Conservation (phyloP, 2,888 invertebrate genomes). For the Archips xylosteana region DNA sequence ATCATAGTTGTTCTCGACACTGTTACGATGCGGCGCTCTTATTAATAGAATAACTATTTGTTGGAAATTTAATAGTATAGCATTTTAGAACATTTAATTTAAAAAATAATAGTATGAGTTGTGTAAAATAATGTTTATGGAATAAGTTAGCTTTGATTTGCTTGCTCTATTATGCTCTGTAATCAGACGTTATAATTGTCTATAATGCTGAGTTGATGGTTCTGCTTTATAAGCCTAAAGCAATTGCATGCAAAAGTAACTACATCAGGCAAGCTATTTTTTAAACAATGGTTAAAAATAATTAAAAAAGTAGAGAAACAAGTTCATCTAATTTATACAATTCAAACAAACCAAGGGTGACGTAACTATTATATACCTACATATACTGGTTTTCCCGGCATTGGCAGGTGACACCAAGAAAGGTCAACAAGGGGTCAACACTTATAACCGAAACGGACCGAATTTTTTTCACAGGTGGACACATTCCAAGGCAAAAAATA, state of each 20-base stretch:
- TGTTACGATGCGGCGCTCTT: too few relatives aligned
- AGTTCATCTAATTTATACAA: neutral
- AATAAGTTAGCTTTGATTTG: too few relatives aligned
- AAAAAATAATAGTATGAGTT: too few relatives aligned
- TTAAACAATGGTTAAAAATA: neutral
- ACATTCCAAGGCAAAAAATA: neutral
- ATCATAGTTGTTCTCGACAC: too few relatives aligned
- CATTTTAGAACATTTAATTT: too few relatives aligned
- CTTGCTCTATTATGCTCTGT: too few relatives aligned
- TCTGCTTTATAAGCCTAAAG: too few relatives aligned
- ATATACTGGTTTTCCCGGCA: neutral
- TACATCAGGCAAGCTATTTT: neutral
- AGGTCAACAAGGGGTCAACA: slow-evolving; percentile 12
- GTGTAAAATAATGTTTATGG: too few relatives aligned
- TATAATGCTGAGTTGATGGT: too few relatives aligned
- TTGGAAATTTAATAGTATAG: too few relatives aligned
- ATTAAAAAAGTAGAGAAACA: neutral
- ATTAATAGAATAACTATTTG: too few relatives aligned
- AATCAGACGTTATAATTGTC: too few relatives aligned
- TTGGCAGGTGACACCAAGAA: neutral
- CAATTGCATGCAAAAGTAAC: neutral
- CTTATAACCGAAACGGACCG: neutral
- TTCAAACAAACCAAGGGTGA: slow-evolving; percentile 1
- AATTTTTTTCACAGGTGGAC: neutral
- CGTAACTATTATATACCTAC: neutral